Evolutionary conservation across 2,888 invertebrate species (phyloP).

Genomic region (Cephus runcator): DNA sequence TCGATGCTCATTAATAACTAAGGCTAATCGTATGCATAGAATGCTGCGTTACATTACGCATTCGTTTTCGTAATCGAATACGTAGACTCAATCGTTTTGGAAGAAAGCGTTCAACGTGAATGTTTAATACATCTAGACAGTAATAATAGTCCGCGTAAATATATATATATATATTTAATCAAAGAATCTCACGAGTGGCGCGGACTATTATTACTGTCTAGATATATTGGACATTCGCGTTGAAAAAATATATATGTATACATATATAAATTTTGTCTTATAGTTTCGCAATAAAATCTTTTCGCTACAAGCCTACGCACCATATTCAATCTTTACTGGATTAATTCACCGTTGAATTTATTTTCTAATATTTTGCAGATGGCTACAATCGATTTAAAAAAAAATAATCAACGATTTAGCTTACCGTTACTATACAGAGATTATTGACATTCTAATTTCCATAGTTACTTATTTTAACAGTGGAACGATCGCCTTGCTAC

Average conservation of each 20-base stretch:
- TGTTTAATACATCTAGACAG: neutral
- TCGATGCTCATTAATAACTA: neutral
- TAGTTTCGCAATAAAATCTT: neutral
- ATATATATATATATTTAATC: too few relatives aligned
- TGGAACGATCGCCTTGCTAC: neutral
- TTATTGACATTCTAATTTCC: neutral
- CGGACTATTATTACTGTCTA: neutral
- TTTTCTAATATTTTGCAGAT: neutral
- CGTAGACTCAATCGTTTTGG: neutral
- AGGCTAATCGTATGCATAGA: constrained; percentile 3
- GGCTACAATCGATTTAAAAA: neutral
- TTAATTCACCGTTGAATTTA: neutral
- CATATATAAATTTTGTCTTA: neutral
- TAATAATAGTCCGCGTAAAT: neutral
- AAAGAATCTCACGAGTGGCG: neutral
- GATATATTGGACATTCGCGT: neutral
- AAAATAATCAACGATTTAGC: neutral
- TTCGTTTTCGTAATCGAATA: constrained; percentile 3
- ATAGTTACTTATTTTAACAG: neutral
- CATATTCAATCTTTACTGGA: neutral
- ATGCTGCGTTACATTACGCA: constrained; percentile 1
- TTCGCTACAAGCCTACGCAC: neutral
- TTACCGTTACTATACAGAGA: neutral
- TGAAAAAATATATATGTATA: neutral
- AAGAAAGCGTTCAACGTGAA: neutral